These are phyloP conservation scores for Eupithecia exiguata DNA, from an alignment of 2,888 invertebrate genomes.

Conservation along the genomic window DNA sequence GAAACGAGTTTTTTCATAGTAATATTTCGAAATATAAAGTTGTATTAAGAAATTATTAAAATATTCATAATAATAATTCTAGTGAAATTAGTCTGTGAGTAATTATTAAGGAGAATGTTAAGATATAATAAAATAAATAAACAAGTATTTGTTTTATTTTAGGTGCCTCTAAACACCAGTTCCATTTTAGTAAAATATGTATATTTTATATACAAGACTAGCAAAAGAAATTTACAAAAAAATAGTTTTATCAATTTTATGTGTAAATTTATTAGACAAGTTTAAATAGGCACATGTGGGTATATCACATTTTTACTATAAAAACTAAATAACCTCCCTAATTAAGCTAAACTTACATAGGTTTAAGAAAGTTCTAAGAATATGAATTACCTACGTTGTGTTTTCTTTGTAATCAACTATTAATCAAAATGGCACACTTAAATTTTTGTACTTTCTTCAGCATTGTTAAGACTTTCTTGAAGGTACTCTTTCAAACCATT, in stretches of 20 bases:
- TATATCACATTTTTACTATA: conserved; percentile 14
- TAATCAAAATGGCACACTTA: conserved; percentile 20
- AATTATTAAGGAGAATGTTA: conserved; percentile 78
- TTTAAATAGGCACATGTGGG: conserved; percentile 4
- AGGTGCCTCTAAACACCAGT: not conserved
- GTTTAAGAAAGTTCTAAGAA: not conserved
- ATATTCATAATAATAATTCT: conserved; percentile 77
- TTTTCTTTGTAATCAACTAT: not conserved
- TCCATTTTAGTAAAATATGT: not conserved
- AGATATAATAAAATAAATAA: conserved; percentile 81
- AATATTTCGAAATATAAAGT: conserved; percentile 74
- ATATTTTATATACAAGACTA: conserved; percentile 9
- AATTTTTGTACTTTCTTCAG: conserved; percentile 55
- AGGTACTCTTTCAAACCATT: conserved; percentile 81
- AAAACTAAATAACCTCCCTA: conserved; percentile 1
- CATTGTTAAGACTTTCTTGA: conserved; percentile 67
- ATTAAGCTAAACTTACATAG: conserved; percentile 6
- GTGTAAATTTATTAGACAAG: conserved; percentile 5
- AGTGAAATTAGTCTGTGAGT: conserved; percentile 80
- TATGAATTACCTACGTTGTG: not conserved
- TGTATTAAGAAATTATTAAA: conserved; percentile 78
- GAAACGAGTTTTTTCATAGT: conserved; percentile 74
- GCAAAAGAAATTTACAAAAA: not conserved
- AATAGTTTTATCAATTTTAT: not conserved
- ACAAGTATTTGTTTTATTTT: conserved; percentile 46